Conservation (phyloP, 2,888 invertebrate species). For the Pammene aurita region DNA sequence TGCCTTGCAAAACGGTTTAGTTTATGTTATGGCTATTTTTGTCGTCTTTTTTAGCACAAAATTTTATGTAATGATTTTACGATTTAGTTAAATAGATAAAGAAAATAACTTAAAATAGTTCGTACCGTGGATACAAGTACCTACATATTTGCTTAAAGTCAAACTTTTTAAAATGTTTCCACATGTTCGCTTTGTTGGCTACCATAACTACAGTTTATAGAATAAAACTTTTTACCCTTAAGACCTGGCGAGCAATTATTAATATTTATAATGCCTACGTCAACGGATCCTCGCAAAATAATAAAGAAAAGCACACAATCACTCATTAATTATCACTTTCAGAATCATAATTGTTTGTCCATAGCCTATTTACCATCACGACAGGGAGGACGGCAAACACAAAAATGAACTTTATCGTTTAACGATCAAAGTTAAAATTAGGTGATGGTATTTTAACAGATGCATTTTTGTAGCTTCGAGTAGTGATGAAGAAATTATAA, state of each 20-base stretch:
- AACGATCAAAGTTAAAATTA: slow-evolving; percentile 7
- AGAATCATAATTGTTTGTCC: slow-evolving; percentile 24
- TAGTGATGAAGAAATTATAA: slow-evolving; percentile 28
- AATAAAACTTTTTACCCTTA: background rate
- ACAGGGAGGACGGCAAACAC: background rate
- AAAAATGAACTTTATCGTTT: slow-evolving; percentile 1
- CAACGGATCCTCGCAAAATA: slow-evolving; percentile 1
- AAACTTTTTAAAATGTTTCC: background rate
- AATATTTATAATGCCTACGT: slow-evolving; percentile 10
- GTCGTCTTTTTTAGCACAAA: too few species aligned
- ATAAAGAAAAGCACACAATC: slow-evolving; percentile 9
- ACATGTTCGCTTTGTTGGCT: background rate
- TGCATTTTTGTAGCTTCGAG: slow-evolving; percentile 1
- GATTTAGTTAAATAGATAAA: too few species aligned
- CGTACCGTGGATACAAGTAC: too few species aligned
- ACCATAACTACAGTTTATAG: background rate
- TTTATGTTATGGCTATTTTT: too few species aligned
- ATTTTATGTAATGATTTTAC: too few species aligned
- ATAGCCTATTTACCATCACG: slow-evolving; percentile 10
- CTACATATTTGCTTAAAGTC: too few species aligned
- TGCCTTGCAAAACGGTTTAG: too few species aligned
- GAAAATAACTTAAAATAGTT: too few species aligned
- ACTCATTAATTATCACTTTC: slow-evolving; percentile 29
- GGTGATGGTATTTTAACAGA: slow-evolving; percentile 12
- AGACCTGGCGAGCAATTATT: background rate